Evolutionary conservation across 2,797 vertebrate species (phyloP).

Genomic region (Chrosomus eos): DNA sequence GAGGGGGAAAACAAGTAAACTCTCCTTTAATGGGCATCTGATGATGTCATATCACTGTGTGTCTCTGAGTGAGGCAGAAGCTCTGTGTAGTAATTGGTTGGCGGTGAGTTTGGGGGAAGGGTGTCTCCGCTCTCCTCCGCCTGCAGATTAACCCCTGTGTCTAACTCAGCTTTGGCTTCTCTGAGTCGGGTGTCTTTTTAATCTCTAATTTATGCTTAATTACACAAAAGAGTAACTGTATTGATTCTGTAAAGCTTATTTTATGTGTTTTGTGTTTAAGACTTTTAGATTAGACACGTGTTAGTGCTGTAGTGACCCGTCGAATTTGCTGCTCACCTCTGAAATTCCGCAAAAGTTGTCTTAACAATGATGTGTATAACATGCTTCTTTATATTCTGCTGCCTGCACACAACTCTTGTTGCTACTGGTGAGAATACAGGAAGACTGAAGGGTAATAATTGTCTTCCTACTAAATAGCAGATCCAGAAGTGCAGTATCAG

Average conservation of each 20-base stretch:
- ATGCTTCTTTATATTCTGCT: not conserved
- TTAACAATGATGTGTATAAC: not conserved
- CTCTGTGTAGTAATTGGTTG: conserved; percentile 74
- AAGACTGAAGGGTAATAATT: conserved; percentile 62
- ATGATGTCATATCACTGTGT: conserved; percentile 81
- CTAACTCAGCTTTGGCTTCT: conserved; percentile 63
- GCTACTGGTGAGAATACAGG: conserved; percentile 14
- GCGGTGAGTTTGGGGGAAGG: conserved; percentile 53
- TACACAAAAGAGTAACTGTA: conserved; percentile 4
- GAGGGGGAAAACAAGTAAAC: conserved; percentile 67
- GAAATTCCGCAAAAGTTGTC: not conserved
- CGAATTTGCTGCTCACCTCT: not conserved
- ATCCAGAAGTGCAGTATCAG: conserved; percentile 64
- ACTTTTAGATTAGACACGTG: not conserved
- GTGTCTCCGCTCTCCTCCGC: conserved; percentile 63
- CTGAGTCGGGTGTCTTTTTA: conserved; percentile 60
- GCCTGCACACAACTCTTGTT: not conserved
- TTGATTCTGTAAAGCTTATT: not conserved
- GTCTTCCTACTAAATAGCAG: conserved; percentile 74
- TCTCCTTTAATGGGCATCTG: conserved; percentile 79
- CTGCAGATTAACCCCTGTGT: conserved; percentile 75
- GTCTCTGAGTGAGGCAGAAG: conserved; percentile 77
- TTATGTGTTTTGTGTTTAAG: not conserved
- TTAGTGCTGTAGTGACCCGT: not conserved
- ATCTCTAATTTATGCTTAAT: conserved; percentile 22